Evolutionary conservation across 2,797 vertebrate genomes (phyloP), one percentile per base, ranked within the genome.

Genomic region (Mormyrops attenuatus): DNA sequence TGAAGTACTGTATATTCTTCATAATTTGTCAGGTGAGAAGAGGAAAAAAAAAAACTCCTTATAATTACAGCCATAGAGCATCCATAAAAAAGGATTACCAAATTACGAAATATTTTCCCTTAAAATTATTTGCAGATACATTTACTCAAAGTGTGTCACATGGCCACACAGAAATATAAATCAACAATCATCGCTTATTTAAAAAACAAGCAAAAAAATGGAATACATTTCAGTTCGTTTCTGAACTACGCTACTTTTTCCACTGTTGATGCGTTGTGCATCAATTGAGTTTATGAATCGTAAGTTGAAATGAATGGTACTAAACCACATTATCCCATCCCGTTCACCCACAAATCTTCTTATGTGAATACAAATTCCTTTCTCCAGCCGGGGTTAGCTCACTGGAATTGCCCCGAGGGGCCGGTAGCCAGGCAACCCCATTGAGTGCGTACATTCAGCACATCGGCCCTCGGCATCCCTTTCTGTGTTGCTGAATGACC

Each of bases 401-500:
- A 47, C 89, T 85, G 55, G 77, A 88, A 73, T 85, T 88, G 77
- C 57, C 88, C 77, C 22, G 30, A 53, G 85, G 88, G 85, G 73
- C 15, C 52, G 11, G 88, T 90, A 82, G 88, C 86, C 88, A 22
- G 85, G 86, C 90, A 90, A 90, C 90, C 55, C 66, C 44, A 30
- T 63, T 80, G 49, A 89, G 66, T 84, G 3, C 77, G 7, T 66
- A 34, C 77, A 26, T 88, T 49, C 85, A 73, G 30, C 88, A 63
- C n/a, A n/a, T 17, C n/a, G 30, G 47, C 20, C 63, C 85, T 47
- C 44, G n/a, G 17, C 7, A 87, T 87, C 50, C 60, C 86, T 26
- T 69, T 89, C 52, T 82, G 44, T 66, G 13, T 53, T 57, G 44
- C 50, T 85, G 5, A 66, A 38, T 44, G 60, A 80, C 85, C 49